phyloP scores from a whole-genome alignment of 2,888 invertebrate genomes.

The Thera obeliscata region DNA sequence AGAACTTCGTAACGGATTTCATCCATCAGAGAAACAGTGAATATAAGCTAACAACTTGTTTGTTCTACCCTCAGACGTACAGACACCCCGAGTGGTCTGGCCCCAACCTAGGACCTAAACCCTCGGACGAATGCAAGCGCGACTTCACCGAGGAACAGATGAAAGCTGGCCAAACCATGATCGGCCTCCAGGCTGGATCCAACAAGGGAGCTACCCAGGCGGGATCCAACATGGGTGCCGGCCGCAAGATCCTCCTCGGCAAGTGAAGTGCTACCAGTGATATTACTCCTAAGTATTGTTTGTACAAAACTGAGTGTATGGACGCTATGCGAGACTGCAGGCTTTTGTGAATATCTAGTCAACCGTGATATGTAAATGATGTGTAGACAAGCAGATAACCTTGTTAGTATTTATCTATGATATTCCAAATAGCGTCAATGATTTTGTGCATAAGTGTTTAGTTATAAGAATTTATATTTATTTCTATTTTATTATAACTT shows the following conservation, averaged over 20 bases:
- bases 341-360: slow-evolving; percentile 65
- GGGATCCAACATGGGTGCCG: slow-evolving; percentile 95
- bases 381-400: slow-evolving; percentile 21
- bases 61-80: slow-evolving; percentile 87
- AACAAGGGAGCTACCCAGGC: slow-evolving; percentile 98
- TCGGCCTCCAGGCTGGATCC: slow-evolving; percentile 97
- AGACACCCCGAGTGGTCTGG: slow-evolving; percentile 93
- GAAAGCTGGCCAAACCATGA: slow-evolving; percentile 93
- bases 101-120: slow-evolving; percentile 97
- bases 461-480: slow-evolving; percentile 72
- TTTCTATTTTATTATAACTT: slow-evolving; percentile 78
- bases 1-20: not conserved
- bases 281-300: slow-evolving; percentile 77
- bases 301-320: slow-evolving; percentile 75
- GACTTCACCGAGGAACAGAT: slow-evolving; percentile 97
- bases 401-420: slow-evolving; percentile 47
- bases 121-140: slow-evolving; percentile 96
- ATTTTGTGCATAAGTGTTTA: slow-evolving; percentile 77
- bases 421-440: slow-evolving; percentile 73
- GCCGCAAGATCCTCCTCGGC: slow-evolving; percentile 95
- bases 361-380: slow-evolving; percentile 52
- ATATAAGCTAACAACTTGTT: slow-evolving; percentile 4
- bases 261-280: slow-evolving; percentile 87
- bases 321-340: slow-evolving; percentile 73
- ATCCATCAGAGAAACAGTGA: not conserved